Evolutionary conservation across 1,140 invertebrate species (phyloP), one percentile per base, ranked within the genome.

Genomic region (Solenopsis fugax): DNA sequence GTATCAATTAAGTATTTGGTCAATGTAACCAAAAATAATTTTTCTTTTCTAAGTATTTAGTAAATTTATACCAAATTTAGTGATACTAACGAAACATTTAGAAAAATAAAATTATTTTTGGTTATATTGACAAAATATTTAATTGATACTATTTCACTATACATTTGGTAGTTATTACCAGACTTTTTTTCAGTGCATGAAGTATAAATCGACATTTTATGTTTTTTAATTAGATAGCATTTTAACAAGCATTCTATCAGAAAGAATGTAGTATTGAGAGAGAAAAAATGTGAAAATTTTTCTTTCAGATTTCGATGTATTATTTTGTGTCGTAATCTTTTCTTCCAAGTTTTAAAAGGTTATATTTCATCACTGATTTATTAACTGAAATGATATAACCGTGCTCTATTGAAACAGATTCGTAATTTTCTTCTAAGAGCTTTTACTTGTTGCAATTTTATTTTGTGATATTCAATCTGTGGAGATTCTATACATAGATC

Each of bases 371-470:
- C 9, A 21, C 41, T 12, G 18, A 78, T 78, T 78, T 21, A 78
- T 78, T 52, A 45, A 4, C 2, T 24, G 24, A 45, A 58, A 60
- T 1, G 37, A 24, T 60, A 58, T 18, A 5, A 77, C 29, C 21
- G 29, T 62, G 45, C 29, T 62, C 1, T 34, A 16, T 69, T 9
- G 48, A 13, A 50, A 78, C 1, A 50, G 29, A 54, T 1, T 67
- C 13, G n/a, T 69, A 48, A 64, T 50, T 37, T 80, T 50, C 5
- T 50, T 65, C 4, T 16, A 34, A 13, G 29, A 62, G 10, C 24
- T 34, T 41, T 41, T 64, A 48, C 10, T 69, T 7, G 24, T 21
- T 75, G 18, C 34, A 34, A 50, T 56, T 81, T 56, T 41, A 81
- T 24, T 41, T 69, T 24, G 12, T n/a, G n/a, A 24, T 50, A 34